Evolutionary conservation across 2,113 vertebrate genomes (phyloP).

Genomic region (Acinonyx jubatus): DNA sequence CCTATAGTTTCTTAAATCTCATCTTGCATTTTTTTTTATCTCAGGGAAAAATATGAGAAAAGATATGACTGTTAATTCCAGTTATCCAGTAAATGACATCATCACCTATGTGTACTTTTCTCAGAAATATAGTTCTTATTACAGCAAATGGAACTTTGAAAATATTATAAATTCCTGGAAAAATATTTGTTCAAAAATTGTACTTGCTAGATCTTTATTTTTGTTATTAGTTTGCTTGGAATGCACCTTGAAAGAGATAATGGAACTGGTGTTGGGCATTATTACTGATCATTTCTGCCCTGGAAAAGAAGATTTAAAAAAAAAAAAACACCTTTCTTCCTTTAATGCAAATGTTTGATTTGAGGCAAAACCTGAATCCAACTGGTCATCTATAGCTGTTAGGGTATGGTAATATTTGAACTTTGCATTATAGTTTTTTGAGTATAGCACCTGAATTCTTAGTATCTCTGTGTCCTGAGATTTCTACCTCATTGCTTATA

Average conservation of each 20-base stretch:
- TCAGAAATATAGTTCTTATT: background rate
- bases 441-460: background rate
- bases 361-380: background rate
- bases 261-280: background rate
- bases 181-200: background rate
- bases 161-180: background rate
- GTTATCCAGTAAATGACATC: background rate
- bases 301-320: background rate
- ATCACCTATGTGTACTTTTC: background rate
- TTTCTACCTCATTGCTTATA: background rate
- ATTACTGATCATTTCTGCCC: background rate
- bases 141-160: background rate
- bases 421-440: background rate
- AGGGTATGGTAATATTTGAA: background rate
- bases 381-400: background rate
- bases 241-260: background rate
- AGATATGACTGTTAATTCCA: background rate
- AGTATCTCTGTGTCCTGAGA: background rate
- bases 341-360: slow-evolving; percentile 19
- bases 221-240: background rate
- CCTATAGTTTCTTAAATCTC: background rate
- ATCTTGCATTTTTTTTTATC: background rate
- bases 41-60: background rate
- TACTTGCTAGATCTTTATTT: background rate
- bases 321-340: background rate